Evolutionary conservation across 2,888 invertebrate species (phyloP).

Genomic region (Pycnomerus fuliginosus): DNA sequence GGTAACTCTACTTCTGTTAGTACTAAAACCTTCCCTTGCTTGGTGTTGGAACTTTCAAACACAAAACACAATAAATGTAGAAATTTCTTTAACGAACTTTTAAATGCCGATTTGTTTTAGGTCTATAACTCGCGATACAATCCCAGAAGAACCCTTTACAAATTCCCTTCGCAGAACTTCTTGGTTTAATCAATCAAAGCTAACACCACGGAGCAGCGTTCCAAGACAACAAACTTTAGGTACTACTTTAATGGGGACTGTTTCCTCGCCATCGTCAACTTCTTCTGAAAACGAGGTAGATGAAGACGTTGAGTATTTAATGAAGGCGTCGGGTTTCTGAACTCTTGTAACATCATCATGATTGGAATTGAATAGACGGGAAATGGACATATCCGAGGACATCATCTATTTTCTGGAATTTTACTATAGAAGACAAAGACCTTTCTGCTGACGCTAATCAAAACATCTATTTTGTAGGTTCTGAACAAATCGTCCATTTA

Average conservation of each 20-base stretch:
- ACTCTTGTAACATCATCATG: no score
- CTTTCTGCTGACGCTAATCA: no score
- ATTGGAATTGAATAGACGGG: no score
- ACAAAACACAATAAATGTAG: constrained; percentile 2
- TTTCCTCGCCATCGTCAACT: constrained; percentile 59
- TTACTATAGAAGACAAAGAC: no score
- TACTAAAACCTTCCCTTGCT: no score
- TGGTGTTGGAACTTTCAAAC: no score
- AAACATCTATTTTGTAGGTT: no score
- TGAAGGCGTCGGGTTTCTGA: constrained; percentile 49
- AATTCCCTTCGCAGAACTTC: constrained; percentile 41
- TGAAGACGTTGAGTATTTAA: constrained; percentile 48
- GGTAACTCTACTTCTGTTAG: no score
- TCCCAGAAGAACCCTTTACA: constrained; percentile 63
- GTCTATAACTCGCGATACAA: constrained; percentile 65
- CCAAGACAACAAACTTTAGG: constrained; percentile 64
- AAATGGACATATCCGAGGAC: no score
- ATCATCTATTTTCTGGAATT: no score
- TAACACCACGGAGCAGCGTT: constrained; percentile 58
- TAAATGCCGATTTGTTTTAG: constrained; percentile 42
- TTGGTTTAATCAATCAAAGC: constrained; percentile 47
- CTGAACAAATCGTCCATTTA: no score
- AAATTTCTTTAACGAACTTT: constrained; percentile 1
- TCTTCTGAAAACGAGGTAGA: constrained; percentile 53
- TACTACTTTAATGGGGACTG: constrained; percentile 57